A percentile compares a stretch with the other conserved stretches of the same genome.
These are phyloP conservation scores for Agrypnus murinus DNA, from an alignment of 2,888 invertebrate species.

Conservation along the genomic window DNA sequence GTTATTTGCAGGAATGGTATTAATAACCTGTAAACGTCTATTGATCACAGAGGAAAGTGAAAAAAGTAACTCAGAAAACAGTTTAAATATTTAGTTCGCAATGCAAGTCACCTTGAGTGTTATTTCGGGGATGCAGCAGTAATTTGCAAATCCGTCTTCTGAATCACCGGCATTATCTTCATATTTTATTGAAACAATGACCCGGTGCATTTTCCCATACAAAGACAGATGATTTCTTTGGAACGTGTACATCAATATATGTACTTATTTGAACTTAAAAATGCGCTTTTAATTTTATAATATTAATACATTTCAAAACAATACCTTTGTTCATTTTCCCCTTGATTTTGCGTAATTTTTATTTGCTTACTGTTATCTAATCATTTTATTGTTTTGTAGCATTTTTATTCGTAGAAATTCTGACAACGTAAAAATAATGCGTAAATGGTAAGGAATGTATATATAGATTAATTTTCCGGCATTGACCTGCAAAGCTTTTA, in stretches of 20 bases:
- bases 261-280: neutral
- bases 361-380: constrained; percentile 43
- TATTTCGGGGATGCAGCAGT: constrained; percentile 57
- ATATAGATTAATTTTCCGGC: constrained; percentile 32
- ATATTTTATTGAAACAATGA: constrained; percentile 42
- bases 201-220: constrained; percentile 24
- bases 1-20: neutral
- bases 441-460: constrained; percentile 27
- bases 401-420: constrained; percentile 41
- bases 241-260: neutral
- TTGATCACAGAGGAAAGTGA: constrained; percentile 1
- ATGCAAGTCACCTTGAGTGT: constrained; percentile 60
- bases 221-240: constrained; percentile 15
- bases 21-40: neutral
- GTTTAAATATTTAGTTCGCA: constrained; percentile 50
- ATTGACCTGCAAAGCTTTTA: constrained; percentile 34
- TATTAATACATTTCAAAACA: constrained; percentile 26
- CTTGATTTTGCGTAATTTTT: constrained; percentile 34
- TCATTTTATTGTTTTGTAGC: constrained; percentile 41
- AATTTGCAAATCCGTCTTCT: constrained; percentile 58
- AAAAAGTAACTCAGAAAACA: constrained; percentile 29
- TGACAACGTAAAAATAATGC: constrained; percentile 34
- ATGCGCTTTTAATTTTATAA: constrained; percentile 11
- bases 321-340: constrained; percentile 30
- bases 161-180: constrained; percentile 45